Percentiles rank a stretch among this genome's conserved stretches.
Evolutionary conservation across 2,888 invertebrate species (phyloP).

Genomic region (Andrena marginata): DNA sequence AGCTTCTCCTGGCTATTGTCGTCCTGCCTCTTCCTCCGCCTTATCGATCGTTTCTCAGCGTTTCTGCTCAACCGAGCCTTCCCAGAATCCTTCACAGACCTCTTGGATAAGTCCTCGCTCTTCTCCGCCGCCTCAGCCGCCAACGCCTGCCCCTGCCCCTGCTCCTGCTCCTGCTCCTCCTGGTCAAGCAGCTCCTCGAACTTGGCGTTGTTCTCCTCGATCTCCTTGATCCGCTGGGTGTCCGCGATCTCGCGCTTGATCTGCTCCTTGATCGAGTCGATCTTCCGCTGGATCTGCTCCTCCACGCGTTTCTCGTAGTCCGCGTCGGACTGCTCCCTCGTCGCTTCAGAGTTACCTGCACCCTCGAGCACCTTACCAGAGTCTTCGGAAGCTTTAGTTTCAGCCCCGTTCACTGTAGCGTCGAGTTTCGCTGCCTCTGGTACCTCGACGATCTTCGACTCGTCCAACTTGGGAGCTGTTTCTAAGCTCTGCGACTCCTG

Average conservation of each 20-base stretch:
- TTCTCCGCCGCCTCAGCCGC: conserved; percentile 12
- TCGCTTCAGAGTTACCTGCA: background rate
- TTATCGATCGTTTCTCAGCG: conserved; percentile 10
- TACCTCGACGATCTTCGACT: background rate
- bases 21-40: conserved; percentile 36
- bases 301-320: conserved; percentile 75
- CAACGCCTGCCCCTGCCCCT: conserved; percentile 55
- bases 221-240: conserved; percentile 67
- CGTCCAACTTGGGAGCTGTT: conserved; percentile 39
- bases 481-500: conserved; percentile 10
- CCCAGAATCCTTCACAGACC: conserved; percentile 2
- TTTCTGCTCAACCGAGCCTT: background rate
- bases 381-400: background rate
- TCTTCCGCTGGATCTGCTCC: conserved; percentile 81
- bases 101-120: conserved; percentile 30
- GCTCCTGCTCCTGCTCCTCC: conserved; percentile 64
- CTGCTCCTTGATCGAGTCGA: conserved; percentile 83
- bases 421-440: background rate
- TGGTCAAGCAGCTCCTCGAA: conserved; percentile 72
- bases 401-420: background rate
- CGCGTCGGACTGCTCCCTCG: conserved; percentile 35
- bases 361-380: background rate
- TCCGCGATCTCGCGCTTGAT: conserved; percentile 82
- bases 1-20: background rate
- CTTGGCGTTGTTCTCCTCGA: conserved; percentile 76